Evolutionary conservation across 2,888 invertebrate species (phyloP), one percentile per base, ranked within the genome.

Genomic region (Lysandra coridon): DNA sequence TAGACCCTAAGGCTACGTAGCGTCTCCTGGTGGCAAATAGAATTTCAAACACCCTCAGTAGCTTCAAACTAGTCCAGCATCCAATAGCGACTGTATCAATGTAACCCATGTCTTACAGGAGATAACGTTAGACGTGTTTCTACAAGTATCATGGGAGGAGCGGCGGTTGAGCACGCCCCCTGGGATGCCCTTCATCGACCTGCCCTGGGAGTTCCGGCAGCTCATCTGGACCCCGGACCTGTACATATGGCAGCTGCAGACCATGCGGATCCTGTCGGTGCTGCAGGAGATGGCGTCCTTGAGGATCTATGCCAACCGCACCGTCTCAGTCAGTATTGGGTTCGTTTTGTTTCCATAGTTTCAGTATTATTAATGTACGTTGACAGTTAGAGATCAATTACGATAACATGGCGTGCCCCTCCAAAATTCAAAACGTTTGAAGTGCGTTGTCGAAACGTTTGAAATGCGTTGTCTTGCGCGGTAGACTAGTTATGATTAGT

Each of bases 251-350:
- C 96, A 96, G 87, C 91, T 96, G 81, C 93, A 96, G 85, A 95
- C 96, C 80, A 95, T 96, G 95, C 92, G 93, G 86, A 95, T 96
- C 80, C 91, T 95, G 78, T 95, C 95, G 78, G 94, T 96, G 81
- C 95, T 96, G 80, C 96, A 96, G 84, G 96, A 96, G 87, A 96
- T 96, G 94, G 95, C 96, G 44, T 95, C 95, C 17, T 89, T 96
- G 81, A 91, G 96, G 83, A 92, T 96, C 73, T 96, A 96, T 88
- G 90, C 92, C 82, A 96, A 96, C 89, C 95, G 95, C 90, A 96
- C 96, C 87, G 94, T 96, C 88, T 95, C 95, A 88, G 95, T 96
- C 90, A 96, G 95, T 94, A 96, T 96, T 88, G 96, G 96, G 96
- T 96, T 91, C 92, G 94, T 94, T 69, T 69, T 37, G 4, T 69